Percentiles rank a stretch among this genome's conserved stretches.
Evolutionary conservation across 2,888 invertebrate genomes (phyloP).

Genomic region (Dryocosmus kuriphilus): DNA sequence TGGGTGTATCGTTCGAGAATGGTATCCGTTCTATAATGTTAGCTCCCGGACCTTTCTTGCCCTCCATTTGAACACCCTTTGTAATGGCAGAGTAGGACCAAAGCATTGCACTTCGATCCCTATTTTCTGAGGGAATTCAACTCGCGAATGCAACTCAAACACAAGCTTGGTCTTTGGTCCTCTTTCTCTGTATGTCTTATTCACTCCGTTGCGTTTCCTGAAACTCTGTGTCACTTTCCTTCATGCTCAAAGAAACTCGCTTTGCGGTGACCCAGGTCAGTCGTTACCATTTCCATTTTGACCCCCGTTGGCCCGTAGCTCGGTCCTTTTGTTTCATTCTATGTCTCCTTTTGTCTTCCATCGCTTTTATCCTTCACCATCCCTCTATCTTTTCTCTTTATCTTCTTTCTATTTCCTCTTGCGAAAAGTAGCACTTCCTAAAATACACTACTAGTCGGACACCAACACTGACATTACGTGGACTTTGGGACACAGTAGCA

Average conservation of each 20-base stretch:
- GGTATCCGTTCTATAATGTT: constrained; percentile 18
- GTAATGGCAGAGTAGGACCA: constrained; percentile 28
- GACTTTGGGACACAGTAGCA: neutral
- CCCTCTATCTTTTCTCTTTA: neutral
- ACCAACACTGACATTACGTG: neutral
- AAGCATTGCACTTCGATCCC: constrained; percentile 16
- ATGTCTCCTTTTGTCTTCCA: neutral
- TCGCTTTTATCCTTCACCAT: too few species aligned
- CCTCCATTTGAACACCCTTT: constrained; percentile 22
- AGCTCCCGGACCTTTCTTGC: constrained; percentile 18
- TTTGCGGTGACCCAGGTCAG: constrained; percentile 47
- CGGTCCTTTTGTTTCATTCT: constrained; percentile 22
- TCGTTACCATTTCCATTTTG: constrained; percentile 44
- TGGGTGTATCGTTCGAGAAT: constrained; percentile 3
- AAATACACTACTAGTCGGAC: constrained; percentile 7
- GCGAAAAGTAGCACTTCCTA: constrained; percentile 7
- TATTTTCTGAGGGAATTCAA: constrained; percentile 15
- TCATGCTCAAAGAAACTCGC: constrained; percentile 22
- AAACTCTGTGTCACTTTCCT: constrained; percentile 26
- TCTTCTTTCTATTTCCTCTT: neutral
- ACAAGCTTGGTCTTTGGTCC: constrained; percentile 23
- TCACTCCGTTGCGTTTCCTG: constrained; percentile 31
- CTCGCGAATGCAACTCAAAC: constrained; percentile 37
- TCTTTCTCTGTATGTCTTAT: constrained; percentile 39
- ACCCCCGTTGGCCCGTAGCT: constrained; percentile 15